A percentile compares a stretch with the other conserved stretches of the same genome.
These are phyloP conservation scores for Rhinoderma darwinii DNA, from an alignment of 2,113 vertebrate genomes.

Conservation along the genomic window DNA sequence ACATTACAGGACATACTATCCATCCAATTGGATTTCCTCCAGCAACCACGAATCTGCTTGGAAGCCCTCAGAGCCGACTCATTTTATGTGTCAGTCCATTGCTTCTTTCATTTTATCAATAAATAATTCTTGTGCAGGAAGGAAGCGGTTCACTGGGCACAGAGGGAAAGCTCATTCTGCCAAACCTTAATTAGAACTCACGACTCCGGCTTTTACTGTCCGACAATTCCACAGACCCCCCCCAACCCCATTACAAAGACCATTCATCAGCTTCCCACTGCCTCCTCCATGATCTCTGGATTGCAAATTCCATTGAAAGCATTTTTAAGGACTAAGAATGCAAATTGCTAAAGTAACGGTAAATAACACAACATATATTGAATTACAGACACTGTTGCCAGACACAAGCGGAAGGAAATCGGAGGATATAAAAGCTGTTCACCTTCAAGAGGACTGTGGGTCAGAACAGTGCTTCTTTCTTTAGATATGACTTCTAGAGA, in stretches of 20 bases:
- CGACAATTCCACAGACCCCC: constrained; percentile 23
- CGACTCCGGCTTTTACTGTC: constrained; percentile 34
- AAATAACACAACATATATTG: constrained; percentile 27
- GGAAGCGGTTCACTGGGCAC: constrained; percentile 44
- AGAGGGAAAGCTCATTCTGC: constrained; percentile 20
- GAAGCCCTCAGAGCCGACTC: constrained; percentile 41
- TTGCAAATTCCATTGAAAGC: constrained; percentile 24
- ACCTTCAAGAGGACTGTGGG: neutral
- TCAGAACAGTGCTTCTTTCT: constrained; percentile 14
- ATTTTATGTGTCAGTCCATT: constrained; percentile 39
- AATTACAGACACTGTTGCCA: neutral
- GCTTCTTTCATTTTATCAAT: constrained; percentile 54
- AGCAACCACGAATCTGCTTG: constrained; percentile 51
- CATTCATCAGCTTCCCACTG: constrained; percentile 23
- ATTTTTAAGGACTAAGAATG: neutral
- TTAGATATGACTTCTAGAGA: neutral
- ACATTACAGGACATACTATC: constrained; percentile 48
- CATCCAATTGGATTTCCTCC: constrained; percentile 48
- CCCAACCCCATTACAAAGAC: constrained; percentile 31
- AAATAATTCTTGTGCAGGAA: constrained; percentile 45
- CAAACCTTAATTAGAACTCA: constrained; percentile 48
- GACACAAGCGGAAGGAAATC: neutral
- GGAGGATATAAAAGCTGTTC: neutral
- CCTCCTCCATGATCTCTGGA: constrained; percentile 25
- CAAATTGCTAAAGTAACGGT: neutral